Evolutionary conservation across 2,888 invertebrate genomes (phyloP), one percentile per base, ranked within the genome.

Genomic region (Agrenia bidenticulata): DNA sequence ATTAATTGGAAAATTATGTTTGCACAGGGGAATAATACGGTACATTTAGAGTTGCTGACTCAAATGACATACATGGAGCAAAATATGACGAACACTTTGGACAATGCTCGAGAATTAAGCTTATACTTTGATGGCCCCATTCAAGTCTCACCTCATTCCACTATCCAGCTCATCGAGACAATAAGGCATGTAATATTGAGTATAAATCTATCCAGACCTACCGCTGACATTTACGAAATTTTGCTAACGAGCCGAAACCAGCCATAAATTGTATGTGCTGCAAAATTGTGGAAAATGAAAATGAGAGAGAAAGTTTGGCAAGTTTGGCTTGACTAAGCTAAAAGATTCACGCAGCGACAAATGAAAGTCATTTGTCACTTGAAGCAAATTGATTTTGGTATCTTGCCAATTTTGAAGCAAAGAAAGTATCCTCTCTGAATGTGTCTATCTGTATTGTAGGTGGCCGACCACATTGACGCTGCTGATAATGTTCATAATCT

Each of bases 391-490:
- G 53, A 53, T 53, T 26, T 21, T 53, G 24, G 23, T 53, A 2
- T 21, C 23, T 5, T 17, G 53, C 23, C 23, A 53, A 53, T 13
- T 50, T 9, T 9, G 19, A n/a, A n/a, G n/a, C 5, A 11, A 32
- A 32, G 32, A 32, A 32, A 32, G 32, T 32, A 32, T 32, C 32
- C 11, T 32, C n/a, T n/a, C 4, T 32, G 32, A 32, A 32, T 32
- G 32, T 32, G 32, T 45, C n/a, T 15, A n/a, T 60, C 50, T 53
- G 11, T 50, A 41, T 55, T 62, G 1, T 79, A 88, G 89, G 78
- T 94, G 94, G 94, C 91, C 92, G 49, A 87, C 89, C 74, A 94
- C 94, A 66, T 92, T 94, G 86, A 89, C 89, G 66, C 86, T 93
- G 66, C 85, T 93, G 80, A 91, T 92, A 78, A 85, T 90, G 77